A percentile compares a stretch with the other conserved stretches of the same genome.
phyloP scores from a whole-genome alignment of 2,113 vertebrate genomes.

The Clarias gariepinus region DNA sequence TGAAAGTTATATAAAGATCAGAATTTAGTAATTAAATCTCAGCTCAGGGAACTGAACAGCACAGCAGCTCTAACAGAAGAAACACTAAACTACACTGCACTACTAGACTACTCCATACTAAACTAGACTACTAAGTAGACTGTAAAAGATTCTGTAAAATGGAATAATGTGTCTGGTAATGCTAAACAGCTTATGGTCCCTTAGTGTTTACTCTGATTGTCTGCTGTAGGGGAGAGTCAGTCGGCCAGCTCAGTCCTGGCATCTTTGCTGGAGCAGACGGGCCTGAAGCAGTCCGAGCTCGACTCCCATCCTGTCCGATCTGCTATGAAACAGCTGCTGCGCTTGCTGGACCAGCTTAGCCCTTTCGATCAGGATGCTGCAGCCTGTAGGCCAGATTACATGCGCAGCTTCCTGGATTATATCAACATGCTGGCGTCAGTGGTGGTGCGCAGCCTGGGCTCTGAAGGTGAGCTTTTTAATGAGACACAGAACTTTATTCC shows the following conservation, averaged over 20 bases:
- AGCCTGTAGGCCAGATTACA: slow-evolving; percentile 69
- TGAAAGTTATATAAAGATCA: neutral
- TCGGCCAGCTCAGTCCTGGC: slow-evolving; percentile 71
- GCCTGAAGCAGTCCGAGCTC: slow-evolving; percentile 79
- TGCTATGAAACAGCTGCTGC: slow-evolving; percentile 83
- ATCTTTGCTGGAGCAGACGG: slow-evolving; percentile 80
- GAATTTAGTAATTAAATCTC: neutral
- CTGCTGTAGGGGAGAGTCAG: slow-evolving; percentile 65
- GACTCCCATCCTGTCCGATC: slow-evolving; percentile 80
- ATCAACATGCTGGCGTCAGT: slow-evolving; percentile 81
- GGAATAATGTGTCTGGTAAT: neutral
- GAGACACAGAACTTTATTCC: neutral
- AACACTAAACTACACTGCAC: neutral
- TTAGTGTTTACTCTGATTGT: neutral
- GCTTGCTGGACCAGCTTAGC: slow-evolving; percentile 75
- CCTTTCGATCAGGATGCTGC: slow-evolving; percentile 63
- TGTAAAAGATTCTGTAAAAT: neutral
- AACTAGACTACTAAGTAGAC: neutral
- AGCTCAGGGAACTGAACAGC: neutral
- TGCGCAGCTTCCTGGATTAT: slow-evolving; percentile 84
- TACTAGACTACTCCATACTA: neutral
- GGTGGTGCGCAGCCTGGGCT: slow-evolving; percentile 79
- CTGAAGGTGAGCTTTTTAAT: slow-evolving; percentile 72
- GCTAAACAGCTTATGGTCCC: too few relatives aligned
- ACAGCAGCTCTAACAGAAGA: too few relatives aligned